Percentiles rank a stretch among this genome's conserved stretches.
Conservation (phyloP, 2,797 vertebrate genomes). For the Sebastes iracundus region DNA sequence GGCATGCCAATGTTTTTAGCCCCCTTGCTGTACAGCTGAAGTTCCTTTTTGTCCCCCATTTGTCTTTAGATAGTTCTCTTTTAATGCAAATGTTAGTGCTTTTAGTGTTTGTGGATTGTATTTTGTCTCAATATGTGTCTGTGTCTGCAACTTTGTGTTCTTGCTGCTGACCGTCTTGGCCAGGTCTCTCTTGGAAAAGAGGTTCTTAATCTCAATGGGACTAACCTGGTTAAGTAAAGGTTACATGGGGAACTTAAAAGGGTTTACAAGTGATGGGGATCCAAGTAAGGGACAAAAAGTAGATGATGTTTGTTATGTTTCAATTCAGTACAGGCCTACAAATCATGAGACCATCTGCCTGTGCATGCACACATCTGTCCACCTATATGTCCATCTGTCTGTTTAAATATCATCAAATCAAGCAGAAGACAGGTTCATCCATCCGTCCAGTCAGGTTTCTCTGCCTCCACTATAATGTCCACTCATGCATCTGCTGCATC, state of each 20-base stretch:
- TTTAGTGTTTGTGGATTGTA: too few species aligned
- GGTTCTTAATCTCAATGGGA: too few species aligned
- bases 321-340: background rate
- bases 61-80: too few species aligned
- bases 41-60: too few species aligned
- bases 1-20: too few species aligned
- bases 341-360: background rate
- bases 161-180: too few species aligned
- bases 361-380: background rate
- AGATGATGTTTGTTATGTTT: background rate
- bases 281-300: background rate
- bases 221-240: too few species aligned
- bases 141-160: too few species aligned
- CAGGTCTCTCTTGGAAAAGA: too few species aligned
- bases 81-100: too few species aligned
- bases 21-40: too few species aligned
- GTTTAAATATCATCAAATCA: background rate
- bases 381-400: background rate
- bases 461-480: slow-evolving; percentile 6
- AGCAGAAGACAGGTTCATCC: background rate
- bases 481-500: slow-evolving; percentile 16
- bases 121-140: too few species aligned
- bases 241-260: background rate
- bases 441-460: background rate
- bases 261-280: background rate